Conservation (phyloP, 1,140 invertebrate species). For the Caenorhabditis brenneri region DNA sequence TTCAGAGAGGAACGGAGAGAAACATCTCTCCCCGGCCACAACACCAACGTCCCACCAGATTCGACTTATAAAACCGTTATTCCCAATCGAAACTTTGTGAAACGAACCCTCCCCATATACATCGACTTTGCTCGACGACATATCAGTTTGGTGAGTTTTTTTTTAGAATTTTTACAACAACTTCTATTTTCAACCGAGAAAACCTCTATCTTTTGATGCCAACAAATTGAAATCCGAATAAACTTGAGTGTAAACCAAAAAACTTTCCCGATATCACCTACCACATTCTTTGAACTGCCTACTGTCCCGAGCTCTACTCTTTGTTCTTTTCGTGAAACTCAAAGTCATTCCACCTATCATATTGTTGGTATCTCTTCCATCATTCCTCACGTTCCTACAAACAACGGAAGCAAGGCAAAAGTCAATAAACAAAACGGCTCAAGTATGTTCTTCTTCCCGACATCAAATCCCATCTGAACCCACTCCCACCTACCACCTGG, state of each 20-base stretch:
- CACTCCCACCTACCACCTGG: background rate
- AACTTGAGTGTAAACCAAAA: no score
- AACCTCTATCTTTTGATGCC: no score
- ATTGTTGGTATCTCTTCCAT: background rate
- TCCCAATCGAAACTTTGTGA: conserved; percentile 41
- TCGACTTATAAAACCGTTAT: background rate
- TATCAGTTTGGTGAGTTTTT: conserved; percentile 25
- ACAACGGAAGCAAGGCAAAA: background rate
- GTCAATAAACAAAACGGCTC: conserved; percentile 35
- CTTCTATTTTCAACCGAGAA: no score
- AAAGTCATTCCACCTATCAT: background rate
- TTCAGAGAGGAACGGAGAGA: conserved; percentile 1
- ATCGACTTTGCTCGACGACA: conserved; percentile 30
- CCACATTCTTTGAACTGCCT: background rate
- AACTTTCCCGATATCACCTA: no score
- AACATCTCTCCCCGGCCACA: background rate
- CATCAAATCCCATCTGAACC: background rate
- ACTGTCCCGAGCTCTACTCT: background rate
- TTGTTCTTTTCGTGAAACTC: conserved; percentile 6
- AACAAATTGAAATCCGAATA: no score
- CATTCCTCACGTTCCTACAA: background rate
- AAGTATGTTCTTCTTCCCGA: background rate
- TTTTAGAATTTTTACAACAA: no score
- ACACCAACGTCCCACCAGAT: conserved; percentile 32
- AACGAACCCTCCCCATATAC: background rate